These are phyloP conservation scores for Urocynchramus pylzowi DNA, from an alignment of 2,113 vertebrate genomes.

Conservation along the genomic window DNA sequence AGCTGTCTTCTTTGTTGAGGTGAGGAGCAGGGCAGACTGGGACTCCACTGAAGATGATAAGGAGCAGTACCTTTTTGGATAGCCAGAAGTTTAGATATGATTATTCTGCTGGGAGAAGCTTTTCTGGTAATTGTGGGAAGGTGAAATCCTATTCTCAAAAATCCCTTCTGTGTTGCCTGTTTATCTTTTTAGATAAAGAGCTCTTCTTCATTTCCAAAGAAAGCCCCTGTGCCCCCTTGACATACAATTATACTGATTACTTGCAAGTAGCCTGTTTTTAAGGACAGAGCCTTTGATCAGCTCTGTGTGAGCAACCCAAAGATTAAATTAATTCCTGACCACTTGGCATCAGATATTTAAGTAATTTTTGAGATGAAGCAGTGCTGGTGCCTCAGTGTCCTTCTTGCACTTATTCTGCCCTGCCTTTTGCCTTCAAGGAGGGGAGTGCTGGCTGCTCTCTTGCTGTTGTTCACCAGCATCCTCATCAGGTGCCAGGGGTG, in stretches of 20 bases:
- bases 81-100: background rate
- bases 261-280: background rate
- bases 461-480: background rate
- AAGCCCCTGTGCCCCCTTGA: background rate
- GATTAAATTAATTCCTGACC: background rate
- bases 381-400: background rate
- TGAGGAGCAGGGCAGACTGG: background rate
- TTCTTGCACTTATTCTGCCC: background rate
- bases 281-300: background rate
- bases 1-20: background rate
- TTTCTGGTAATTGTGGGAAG: background rate
- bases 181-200: background rate
- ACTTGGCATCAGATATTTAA: background rate
- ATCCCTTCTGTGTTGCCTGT: background rate
- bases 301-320: background rate
- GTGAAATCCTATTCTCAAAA: background rate
- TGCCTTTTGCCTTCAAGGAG: background rate
- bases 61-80: background rate
- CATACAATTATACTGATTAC: background rate
- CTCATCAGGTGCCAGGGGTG: background rate
- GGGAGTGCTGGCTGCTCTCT: background rate
- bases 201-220: background rate
- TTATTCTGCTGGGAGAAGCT: background rate
- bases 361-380: background rate
- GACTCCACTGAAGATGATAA: background rate